Evolutionary conservation across 2,888 invertebrate genomes (phyloP).

Genomic region (Troglohyphantes excavatus): DNA sequence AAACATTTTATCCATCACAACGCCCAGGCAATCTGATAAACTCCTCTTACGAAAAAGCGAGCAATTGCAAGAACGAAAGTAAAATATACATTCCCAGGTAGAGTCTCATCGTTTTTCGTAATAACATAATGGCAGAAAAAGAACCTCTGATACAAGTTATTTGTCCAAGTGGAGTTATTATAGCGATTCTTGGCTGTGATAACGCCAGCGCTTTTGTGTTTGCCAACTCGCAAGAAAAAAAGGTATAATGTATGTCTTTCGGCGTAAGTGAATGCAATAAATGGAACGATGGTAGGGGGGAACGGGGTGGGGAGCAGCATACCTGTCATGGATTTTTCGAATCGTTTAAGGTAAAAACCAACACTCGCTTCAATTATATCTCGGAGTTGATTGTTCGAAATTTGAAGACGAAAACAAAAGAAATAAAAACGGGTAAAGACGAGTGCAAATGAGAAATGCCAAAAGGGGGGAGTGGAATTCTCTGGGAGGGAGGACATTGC

Average conservation of each 20-base stretch:
- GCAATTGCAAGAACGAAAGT: slow-evolving; percentile 31
- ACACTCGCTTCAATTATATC: slow-evolving; percentile 61
- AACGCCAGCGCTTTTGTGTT: slow-evolving; percentile 45
- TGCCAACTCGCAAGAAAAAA: slow-evolving; percentile 29
- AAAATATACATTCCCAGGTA: slow-evolving; percentile 2
- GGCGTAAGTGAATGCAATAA: slow-evolving; percentile 29
- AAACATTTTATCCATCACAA: slow-evolving; percentile 50
- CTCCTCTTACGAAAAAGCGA: slow-evolving; percentile 34
- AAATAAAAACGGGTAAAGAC: slow-evolving; percentile 16
- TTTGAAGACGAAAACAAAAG: slow-evolving; percentile 24
- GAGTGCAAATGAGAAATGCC: slow-evolving; percentile 60
- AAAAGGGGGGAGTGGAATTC: not conserved
- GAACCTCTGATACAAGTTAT: slow-evolving; percentile 48
- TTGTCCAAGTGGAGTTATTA: slow-evolving; percentile 72
- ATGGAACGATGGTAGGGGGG: slow-evolving; percentile 11
- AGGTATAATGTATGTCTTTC: slow-evolving; percentile 14
- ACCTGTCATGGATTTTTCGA: slow-evolving; percentile 71
- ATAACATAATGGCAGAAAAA: slow-evolving; percentile 71
- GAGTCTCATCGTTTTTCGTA: slow-evolving; percentile 44
- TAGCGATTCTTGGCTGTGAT: slow-evolving; percentile 61
- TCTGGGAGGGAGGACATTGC: slow-evolving; percentile 34
- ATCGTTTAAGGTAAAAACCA: slow-evolving; percentile 70
- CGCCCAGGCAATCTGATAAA: slow-evolving; percentile 50
- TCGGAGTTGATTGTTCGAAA: slow-evolving; percentile 11
- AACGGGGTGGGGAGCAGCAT: slow-evolving; percentile 1